These are phyloP conservation scores for Macrostomum cliftonense DNA, from an alignment of 2,888 invertebrate species.

Conservation along the genomic window DNA sequence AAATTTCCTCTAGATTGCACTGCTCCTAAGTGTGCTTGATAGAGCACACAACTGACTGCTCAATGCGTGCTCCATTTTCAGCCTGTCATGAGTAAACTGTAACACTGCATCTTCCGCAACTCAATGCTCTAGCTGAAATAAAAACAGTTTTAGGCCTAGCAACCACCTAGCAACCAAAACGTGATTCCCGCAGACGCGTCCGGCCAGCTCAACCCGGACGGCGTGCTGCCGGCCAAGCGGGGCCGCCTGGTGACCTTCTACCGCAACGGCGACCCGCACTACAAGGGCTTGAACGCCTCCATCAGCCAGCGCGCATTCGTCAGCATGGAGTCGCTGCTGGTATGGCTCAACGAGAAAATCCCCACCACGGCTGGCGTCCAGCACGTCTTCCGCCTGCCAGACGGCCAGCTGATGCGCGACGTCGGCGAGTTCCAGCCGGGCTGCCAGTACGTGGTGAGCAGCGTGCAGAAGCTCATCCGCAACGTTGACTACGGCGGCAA, in stretches of 20 bases:
- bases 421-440: constrained; percentile 44
- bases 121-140: too few relatives aligned
- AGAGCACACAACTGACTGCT: too few relatives aligned
- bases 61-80: too few relatives aligned
- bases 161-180: too few relatives aligned
- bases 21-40: too few relatives aligned
- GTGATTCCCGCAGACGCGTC: too few relatives aligned
- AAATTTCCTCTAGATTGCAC: too few relatives aligned
- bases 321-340: constrained; percentile 62
- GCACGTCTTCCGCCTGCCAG: constrained; percentile 67
- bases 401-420: constrained; percentile 59
- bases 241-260: constrained; percentile 57
- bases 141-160: too few relatives aligned
- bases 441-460: constrained; percentile 75
- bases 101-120: too few relatives aligned
- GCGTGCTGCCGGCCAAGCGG: background rate
- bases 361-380: constrained; percentile 69
- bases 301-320: constrained; percentile 71
- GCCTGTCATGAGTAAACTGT: too few relatives aligned
- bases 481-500: constrained; percentile 21
- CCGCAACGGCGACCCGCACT: constrained; percentile 78
- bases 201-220: too few relatives aligned
- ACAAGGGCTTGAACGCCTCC: constrained; percentile 65
- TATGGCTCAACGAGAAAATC: constrained; percentile 65
- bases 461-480: constrained; percentile 49